phyloP scores from a whole-genome alignment of 2,113 vertebrate genomes.

The Motacilla tschutschensis region DNA sequence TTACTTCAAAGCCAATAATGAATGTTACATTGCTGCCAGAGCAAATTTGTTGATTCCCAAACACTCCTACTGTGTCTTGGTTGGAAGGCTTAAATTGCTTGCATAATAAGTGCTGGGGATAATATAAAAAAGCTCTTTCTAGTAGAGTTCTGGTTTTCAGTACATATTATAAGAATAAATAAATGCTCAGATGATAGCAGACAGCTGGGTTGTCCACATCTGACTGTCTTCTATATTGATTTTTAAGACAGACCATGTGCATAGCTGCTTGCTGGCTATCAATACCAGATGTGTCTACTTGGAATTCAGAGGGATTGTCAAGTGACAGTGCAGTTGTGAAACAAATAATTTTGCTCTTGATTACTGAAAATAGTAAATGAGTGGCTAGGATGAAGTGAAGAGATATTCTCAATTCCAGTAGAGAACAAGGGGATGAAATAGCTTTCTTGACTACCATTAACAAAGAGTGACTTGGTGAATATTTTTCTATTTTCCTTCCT shows the following conservation, averaged over 20 bases:
- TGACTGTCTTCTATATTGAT: neutral
- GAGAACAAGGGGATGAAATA: neutral
- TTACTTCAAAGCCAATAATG: neutral
- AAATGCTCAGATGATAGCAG: neutral
- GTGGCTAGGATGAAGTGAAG: neutral
- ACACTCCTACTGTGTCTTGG: slow-evolving; percentile 13
- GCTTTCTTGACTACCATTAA: neutral
- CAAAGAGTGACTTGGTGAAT: neutral
- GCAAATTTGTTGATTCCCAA: slow-evolving; percentile 25
- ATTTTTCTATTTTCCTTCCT: neutral
- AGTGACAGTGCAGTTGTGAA: slow-evolving; percentile 17
- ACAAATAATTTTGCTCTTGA: slow-evolving; percentile 7
- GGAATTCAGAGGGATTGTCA: neutral
- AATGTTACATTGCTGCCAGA: neutral
- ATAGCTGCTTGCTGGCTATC: neutral
- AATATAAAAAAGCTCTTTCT: neutral
- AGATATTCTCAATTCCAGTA: neutral
- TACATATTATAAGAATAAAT: neutral
- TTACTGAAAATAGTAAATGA: slow-evolving; percentile 15
- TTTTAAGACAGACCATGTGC: neutral
- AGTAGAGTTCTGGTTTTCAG: slow-evolving; percentile 13
- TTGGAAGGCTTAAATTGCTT: slow-evolving; percentile 36
- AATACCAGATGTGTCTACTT: neutral
- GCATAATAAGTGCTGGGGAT: neutral
- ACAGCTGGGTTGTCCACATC: neutral